Conservation (phyloP, 2,113 vertebrate genomes). For the Malurus alboscapulatus region DNA sequence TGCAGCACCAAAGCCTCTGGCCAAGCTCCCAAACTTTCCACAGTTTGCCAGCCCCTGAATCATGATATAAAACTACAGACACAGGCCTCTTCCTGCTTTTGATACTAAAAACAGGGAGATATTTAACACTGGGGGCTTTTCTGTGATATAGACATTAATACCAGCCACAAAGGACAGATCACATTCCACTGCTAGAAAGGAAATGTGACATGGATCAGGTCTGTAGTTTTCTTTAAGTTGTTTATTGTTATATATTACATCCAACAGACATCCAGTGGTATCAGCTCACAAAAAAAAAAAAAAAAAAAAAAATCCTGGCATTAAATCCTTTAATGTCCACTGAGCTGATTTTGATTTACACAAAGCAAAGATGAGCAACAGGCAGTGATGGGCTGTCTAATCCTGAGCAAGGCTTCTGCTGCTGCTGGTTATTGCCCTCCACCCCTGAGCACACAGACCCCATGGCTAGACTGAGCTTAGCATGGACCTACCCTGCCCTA, state of each 20-base stretch:
- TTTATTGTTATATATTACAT: not conserved
- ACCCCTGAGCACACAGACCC: not conserved
- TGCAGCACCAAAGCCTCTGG: not conserved
- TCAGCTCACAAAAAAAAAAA: not conserved
- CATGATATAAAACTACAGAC: not conserved
- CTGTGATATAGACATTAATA: not conserved
- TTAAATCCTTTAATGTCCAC: not conserved
- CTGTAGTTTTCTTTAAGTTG: not conserved
- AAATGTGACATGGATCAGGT: not conserved
- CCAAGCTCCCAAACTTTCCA: not conserved
- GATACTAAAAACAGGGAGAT: not conserved
- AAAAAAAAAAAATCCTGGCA: not conserved
- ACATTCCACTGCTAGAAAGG: not conserved
- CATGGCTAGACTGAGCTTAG: not conserved
- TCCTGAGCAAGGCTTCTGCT: not conserved
- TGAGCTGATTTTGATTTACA: slow-evolving; percentile 11
- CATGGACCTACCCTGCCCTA: not conserved
- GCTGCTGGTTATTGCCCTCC: not conserved
- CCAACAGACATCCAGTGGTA: not conserved
- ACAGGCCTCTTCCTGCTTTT: not conserved
- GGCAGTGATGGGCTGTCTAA: not conserved
- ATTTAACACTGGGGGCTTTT: not conserved
- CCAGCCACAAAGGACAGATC: not conserved
- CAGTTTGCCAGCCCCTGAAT: not conserved
- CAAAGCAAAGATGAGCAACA: not conserved